These are phyloP conservation scores for Drosophila pectinifera DNA, from an alignment of 1,140 invertebrate species.

Conservation along the genomic window DNA sequence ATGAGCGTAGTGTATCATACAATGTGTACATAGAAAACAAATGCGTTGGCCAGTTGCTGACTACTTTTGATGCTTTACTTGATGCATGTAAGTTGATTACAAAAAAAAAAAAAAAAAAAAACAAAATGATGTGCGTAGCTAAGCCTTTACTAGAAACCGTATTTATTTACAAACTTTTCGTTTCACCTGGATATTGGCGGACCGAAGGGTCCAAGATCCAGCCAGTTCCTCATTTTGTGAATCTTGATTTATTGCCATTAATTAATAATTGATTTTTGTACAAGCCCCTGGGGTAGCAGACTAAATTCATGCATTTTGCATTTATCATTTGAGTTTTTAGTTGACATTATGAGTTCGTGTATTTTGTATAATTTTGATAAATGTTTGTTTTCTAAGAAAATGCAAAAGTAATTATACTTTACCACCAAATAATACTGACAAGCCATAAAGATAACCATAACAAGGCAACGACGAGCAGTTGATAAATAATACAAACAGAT, in stretches of 20 bases:
- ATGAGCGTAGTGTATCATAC: conserved; percentile 54
- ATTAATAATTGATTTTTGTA: conserved; percentile 41
- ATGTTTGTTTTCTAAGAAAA: conserved; percentile 61
- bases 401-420: conserved; percentile 71
- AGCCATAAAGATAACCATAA: conserved; percentile 73
- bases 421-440: conserved; percentile 74
- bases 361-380: conserved; percentile 64
- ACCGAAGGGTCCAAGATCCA: conserved; percentile 14
- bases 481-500: conserved; percentile 69
- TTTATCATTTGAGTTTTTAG: conserved; percentile 50
- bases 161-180: conserved; percentile 44
- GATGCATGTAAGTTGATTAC: conserved; percentile 72
- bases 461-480: conserved; percentile 63
- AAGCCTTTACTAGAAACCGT: conserved; percentile 46
- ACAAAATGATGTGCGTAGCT: conserved; percentile 63
- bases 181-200: conserved; percentile 23
- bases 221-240: conserved; percentile 32
- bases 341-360: conserved; percentile 55
- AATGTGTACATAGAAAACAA: conserved; percentile 56
- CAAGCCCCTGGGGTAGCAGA: conserved; percentile 82
- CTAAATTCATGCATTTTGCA: conserved; percentile 79
- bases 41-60: conserved; percentile 49
- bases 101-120: conserved; percentile 18
- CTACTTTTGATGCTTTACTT: conserved; percentile 63
- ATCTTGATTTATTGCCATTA: conserved; percentile 41